Evolutionary conservation across 2,888 invertebrate genomes (phyloP).

Genomic region (Drosophila mettleri): DNA sequence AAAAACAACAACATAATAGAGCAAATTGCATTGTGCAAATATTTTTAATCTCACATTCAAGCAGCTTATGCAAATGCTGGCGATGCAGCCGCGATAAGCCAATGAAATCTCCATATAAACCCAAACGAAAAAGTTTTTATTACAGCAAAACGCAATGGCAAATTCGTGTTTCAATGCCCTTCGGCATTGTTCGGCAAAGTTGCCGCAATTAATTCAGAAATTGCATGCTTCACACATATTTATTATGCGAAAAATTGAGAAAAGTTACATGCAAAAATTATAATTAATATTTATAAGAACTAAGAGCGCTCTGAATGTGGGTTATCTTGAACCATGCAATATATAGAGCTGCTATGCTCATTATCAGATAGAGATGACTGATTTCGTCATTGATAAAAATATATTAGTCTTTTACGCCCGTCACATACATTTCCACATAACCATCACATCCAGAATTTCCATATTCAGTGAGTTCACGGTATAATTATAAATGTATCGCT

Average conservation of each 20-base stretch:
- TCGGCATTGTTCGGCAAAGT: conserved; percentile 5
- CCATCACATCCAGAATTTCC: not conserved
- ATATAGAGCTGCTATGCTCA: too few species aligned
- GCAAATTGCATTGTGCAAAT: conserved; percentile 15
- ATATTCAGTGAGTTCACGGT: not conserved
- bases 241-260: conserved; percentile 17
- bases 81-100: conserved; percentile 23
- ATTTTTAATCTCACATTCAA: conserved; percentile 8
- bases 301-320: not conserved
- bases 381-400: not conserved
- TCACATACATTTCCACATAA: not conserved
- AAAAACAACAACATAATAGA: not conserved
- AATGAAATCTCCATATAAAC: conserved; percentile 6
- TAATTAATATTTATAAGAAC: conserved; percentile 11
- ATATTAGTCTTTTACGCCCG: not conserved
- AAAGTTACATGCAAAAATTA: conserved; percentile 17
- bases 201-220: conserved; percentile 38
- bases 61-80: conserved; percentile 48
- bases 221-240: conserved; percentile 42
- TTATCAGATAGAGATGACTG: not conserved
- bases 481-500: not conserved
- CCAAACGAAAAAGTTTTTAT: conserved; percentile 16
- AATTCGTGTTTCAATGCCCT: conserved; percentile 28
- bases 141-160: conserved; percentile 13
- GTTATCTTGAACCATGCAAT: not conserved